A percentile compares a stretch with the other conserved stretches of the same genome.
These are phyloP conservation scores for Tromatobia lineatoria DNA, from an alignment of 2,888 invertebrate genomes.

Conservation along the genomic window DNA sequence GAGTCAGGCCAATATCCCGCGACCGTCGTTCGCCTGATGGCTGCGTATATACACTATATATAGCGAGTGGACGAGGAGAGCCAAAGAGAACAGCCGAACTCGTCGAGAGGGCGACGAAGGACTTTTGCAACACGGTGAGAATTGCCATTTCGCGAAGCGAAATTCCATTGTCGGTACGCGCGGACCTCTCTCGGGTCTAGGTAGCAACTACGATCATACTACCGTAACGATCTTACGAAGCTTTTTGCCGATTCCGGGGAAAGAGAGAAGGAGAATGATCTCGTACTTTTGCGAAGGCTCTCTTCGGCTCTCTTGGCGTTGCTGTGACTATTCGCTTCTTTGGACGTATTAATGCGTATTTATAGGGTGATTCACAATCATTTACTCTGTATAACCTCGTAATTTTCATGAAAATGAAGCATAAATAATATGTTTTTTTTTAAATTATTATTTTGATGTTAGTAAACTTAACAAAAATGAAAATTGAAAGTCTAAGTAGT, in stretches of 20 bases:
- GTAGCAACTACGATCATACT: constrained; percentile 59
- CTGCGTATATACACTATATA: not conserved
- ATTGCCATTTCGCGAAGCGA: constrained; percentile 66
- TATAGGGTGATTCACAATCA: too few relatives aligned
- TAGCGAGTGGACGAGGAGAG: not conserved
- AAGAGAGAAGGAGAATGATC: constrained; percentile 47
- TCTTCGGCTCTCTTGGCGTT: not conserved
- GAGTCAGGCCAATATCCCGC: constrained; percentile 13
- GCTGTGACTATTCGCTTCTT: not conserved
- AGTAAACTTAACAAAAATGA: too few relatives aligned
- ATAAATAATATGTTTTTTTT: too few relatives aligned
- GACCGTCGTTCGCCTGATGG: not conserved
- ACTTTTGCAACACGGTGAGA: constrained; percentile 59
- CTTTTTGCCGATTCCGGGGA: constrained; percentile 67
- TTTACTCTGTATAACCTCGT: too few relatives aligned
- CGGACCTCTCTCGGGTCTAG: constrained; percentile 49
- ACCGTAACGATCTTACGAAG: constrained; percentile 70
- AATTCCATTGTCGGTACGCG: constrained; percentile 69
- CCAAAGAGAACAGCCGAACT: not conserved
- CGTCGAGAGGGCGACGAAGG: constrained; percentile 11
- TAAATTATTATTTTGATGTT: too few relatives aligned
- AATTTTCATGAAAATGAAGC: too few relatives aligned
- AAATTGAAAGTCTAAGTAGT: too few relatives aligned
- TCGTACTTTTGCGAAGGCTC: constrained; percentile 40
- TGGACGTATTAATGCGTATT: too few relatives aligned